These are phyloP conservation scores for Cheirogaleus medius DNA, from an alignment of 2,113 vertebrate genomes.

Conservation along the genomic window DNA sequence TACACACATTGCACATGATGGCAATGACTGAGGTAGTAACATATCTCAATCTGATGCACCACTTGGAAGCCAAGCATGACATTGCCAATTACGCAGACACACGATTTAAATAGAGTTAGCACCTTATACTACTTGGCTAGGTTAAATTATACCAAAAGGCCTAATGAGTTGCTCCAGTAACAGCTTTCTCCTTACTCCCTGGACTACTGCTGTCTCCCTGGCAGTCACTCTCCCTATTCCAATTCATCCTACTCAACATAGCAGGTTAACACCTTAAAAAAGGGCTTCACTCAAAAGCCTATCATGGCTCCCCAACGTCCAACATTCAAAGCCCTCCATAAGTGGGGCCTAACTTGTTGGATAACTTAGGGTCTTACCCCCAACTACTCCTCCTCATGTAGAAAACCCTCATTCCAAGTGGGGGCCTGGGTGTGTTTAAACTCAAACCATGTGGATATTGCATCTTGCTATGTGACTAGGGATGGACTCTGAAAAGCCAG, in stretches of 20 bases:
- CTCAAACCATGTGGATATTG: not conserved
- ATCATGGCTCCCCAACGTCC: not conserved
- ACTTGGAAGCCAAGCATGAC: not conserved
- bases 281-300: not conserved
- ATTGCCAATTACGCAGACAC: not conserved
- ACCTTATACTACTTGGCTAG: not conserved
- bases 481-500: not conserved
- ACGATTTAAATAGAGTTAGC: not conserved
- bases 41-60: not conserved
- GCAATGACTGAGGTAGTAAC: not conserved
- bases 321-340: not conserved
- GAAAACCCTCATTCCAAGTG: not conserved
- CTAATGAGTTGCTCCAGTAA: not conserved
- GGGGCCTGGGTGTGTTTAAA: not conserved
- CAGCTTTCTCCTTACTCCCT: not conserved
- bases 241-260: not conserved
- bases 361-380: not conserved
- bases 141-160: not conserved
- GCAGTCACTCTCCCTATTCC: not conserved
- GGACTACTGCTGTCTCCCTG: not conserved
- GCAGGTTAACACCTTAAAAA: not conserved
- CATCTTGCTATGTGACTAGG: not conserved
- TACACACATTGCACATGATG: not conserved
- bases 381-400: not conserved
- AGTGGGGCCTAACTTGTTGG: not conserved